A percentile compares a stretch with the other conserved stretches of the same genome.
phyloP scores from a whole-genome alignment of 2,113 vertebrate genomes.

The Lamprologus tigripictilis region DNA sequence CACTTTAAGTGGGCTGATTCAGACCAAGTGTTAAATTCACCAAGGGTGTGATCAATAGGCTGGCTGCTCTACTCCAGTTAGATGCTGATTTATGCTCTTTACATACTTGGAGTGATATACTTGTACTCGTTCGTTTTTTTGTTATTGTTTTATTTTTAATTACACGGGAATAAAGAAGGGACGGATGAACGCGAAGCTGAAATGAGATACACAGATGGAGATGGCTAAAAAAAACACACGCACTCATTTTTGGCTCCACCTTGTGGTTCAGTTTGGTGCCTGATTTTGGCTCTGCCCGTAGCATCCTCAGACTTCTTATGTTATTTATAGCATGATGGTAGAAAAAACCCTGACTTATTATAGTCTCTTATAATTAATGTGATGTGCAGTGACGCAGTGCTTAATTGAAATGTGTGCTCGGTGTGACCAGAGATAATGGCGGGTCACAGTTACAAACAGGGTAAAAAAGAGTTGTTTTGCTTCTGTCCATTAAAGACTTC shows the following conservation, averaged over 20 bases:
- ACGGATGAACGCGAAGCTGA: background rate
- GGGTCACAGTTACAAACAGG: background rate
- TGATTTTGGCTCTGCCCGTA: background rate
- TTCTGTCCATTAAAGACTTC: background rate
- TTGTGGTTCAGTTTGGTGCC: conserved; percentile 14
- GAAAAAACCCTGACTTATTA: background rate
- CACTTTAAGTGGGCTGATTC: background rate
- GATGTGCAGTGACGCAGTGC: background rate
- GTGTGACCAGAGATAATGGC: background rate
- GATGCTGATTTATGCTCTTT: background rate
- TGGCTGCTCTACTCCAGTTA: background rate
- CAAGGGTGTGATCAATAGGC: background rate
- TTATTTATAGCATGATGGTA: background rate
- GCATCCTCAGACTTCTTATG: conserved; percentile 8
- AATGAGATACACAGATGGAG: background rate
- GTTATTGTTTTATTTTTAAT: background rate
- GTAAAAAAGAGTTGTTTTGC: background rate
- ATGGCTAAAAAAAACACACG: background rate
- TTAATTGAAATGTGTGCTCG: background rate
- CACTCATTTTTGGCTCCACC: conserved; percentile 41
- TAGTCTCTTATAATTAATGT: background rate
- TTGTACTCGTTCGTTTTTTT: background rate
- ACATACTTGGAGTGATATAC: background rate
- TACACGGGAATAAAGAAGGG: background rate
- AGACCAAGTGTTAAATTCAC: conserved; percentile 6